These are phyloP conservation scores for Drosophila rhopaloa DNA, from an alignment of 1,140 invertebrate species.

Conservation along the genomic window DNA sequence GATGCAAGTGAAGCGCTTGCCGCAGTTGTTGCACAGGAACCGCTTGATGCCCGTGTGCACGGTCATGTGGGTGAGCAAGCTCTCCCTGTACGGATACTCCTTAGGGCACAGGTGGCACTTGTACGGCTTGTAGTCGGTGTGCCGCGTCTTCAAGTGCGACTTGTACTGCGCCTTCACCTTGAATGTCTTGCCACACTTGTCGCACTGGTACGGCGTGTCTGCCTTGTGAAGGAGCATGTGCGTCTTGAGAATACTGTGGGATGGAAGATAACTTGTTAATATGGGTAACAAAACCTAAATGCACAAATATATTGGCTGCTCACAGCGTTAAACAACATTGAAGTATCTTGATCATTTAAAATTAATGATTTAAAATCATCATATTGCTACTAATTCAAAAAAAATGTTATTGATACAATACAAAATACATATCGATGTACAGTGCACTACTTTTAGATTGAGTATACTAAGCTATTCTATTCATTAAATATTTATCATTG, in stretches of 20 bases:
- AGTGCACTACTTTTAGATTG: too few species aligned
- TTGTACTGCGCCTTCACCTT: constrained; percentile 87
- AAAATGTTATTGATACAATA: too few species aligned
- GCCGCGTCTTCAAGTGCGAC: constrained; percentile 89
- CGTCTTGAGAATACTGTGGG: constrained; percentile 71
- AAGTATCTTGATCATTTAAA: too few species aligned
- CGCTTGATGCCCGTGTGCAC: constrained; percentile 86
- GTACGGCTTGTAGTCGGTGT: constrained; percentile 89
- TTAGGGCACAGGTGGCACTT: constrained; percentile 87
- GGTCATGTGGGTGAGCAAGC: constrained; percentile 85
- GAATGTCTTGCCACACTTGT: constrained; percentile 84
- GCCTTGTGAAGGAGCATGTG: constrained; percentile 83
- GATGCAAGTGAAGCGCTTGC: constrained; percentile 85
- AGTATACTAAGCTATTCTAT: too few species aligned
- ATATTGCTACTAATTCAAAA: too few species aligned
- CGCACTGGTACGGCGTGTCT: constrained; percentile 81
- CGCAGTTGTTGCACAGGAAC: constrained; percentile 85
- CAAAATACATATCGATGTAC: too few species aligned
- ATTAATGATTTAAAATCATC: too few species aligned
- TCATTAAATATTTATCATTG: too few species aligned
- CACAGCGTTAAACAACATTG: neutral
- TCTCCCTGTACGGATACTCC: constrained; percentile 86
- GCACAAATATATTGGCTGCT: neutral
- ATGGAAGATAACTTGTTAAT: neutral
- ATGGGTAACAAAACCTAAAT: neutral